phyloP scores from a whole-genome alignment of 2,888 invertebrate species.

The Dolichopus griseipennis region DNA sequence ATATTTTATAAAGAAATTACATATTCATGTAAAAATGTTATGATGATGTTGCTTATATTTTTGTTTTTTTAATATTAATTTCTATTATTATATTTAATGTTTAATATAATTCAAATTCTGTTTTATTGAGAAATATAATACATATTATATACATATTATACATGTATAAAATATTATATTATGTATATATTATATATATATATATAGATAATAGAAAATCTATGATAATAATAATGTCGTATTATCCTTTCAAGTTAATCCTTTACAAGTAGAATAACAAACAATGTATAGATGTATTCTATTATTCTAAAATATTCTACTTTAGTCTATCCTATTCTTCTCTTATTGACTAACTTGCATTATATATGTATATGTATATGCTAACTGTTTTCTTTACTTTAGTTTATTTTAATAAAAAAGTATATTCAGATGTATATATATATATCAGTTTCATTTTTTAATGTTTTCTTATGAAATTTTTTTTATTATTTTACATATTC shows the following conservation, averaged over 20 bases:
- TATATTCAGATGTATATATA: too few species aligned
- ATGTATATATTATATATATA: too few species aligned
- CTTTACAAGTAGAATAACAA: constrained; percentile 6
- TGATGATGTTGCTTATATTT: background rate
- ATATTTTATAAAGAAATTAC: background rate
- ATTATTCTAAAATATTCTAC: too few species aligned
- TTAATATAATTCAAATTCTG: background rate
- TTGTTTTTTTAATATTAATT: background rate
- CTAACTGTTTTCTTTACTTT: too few species aligned
- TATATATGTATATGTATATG: too few species aligned
- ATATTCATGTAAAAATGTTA: background rate
- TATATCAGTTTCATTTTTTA: too few species aligned
- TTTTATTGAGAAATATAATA: background rate
- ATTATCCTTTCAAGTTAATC: constrained; percentile 5
- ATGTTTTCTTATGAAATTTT: too few species aligned
- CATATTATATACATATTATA: background rate
- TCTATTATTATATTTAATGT: background rate
- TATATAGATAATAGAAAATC: background rate
- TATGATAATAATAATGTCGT: background rate
- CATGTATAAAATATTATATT: background rate
- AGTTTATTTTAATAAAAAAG: too few species aligned
- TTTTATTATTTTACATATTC: too few species aligned
- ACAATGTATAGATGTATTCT: background rate
- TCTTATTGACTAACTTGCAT: background rate
- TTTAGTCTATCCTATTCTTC: background rate